Evolutionary conservation across 2,888 invertebrate species (phyloP).

Genomic region (Geotrupes spiniger): DNA sequence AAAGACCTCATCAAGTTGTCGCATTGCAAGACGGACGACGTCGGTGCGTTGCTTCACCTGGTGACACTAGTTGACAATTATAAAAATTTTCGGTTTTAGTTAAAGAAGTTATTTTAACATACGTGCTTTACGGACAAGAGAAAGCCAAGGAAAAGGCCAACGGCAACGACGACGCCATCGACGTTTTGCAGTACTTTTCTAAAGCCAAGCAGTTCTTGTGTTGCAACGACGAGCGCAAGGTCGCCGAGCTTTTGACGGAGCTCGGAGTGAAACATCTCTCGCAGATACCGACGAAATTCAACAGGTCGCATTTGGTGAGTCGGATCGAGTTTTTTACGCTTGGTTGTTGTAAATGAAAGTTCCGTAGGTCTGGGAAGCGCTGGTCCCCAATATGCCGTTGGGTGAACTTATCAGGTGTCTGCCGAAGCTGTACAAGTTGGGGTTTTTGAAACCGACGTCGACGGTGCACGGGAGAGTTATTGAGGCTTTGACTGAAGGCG

Average conservation of each 20-base stretch:
- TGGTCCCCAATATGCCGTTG: conserved; percentile 57
- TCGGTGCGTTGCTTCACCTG: conserved; percentile 51
- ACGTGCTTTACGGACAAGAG: conserved; percentile 56
- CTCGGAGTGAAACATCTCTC: conserved; percentile 58
- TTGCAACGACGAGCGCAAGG: conserved; percentile 50
- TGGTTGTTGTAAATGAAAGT: no score
- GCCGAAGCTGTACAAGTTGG: conserved; percentile 62
- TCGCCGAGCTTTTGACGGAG: conserved; percentile 53
- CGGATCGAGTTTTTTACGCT: conserved; percentile 7
- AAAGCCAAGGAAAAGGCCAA: conserved; percentile 50
- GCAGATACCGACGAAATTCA: conserved; percentile 66
- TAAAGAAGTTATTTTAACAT: conserved; percentile 43
- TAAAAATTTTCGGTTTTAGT: conserved; percentile 38
- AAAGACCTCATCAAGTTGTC: conserved; percentile 67
- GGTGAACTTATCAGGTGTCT: conserved; percentile 55
- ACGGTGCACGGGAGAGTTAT: conserved; percentile 54
- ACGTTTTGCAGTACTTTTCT: conserved; percentile 52
- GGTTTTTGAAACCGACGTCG: conserved; percentile 56
- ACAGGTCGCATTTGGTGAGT: conserved; percentile 62
- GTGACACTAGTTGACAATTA: not conserved
- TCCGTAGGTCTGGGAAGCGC: conserved; percentile 60
- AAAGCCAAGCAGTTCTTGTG: conserved; percentile 53
- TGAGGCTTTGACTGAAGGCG: conserved; percentile 54
- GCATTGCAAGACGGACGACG: conserved; percentile 56
- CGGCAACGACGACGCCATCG: conserved; percentile 45